These are phyloP conservation scores for Calephelis virginiensis DNA, from an alignment of 1,140 invertebrate genomes.

Conservation along the genomic window DNA sequence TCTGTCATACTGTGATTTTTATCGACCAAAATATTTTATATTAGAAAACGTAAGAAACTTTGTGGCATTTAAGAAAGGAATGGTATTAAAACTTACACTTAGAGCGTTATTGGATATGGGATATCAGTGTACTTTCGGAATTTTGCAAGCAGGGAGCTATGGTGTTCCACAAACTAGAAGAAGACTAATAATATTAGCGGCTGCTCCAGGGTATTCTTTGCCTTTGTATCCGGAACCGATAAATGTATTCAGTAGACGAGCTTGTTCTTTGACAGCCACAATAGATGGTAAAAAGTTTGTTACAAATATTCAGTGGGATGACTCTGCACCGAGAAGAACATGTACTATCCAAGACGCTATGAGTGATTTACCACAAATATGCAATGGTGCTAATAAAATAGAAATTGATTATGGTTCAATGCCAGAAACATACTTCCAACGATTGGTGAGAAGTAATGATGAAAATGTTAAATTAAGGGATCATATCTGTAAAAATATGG, in stretches of 20 bases:
- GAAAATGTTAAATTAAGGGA: conserved; percentile 82
- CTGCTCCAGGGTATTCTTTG: conserved; percentile 89
- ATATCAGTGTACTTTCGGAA: conserved; percentile 92
- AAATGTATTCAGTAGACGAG: conserved; percentile 87
- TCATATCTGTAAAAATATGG: conserved; percentile 93
- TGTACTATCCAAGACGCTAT: conserved; percentile 90
- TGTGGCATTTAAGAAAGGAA: conserved; percentile 87
- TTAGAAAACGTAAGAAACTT: conserved; percentile 95
- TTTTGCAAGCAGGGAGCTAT: conserved; percentile 92
- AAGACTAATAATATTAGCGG: conserved; percentile 89
- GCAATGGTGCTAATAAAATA: conserved; percentile 84
- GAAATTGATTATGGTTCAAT: conserved; percentile 88
- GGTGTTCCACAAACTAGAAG: conserved; percentile 91
- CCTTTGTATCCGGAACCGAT: conserved; percentile 90
- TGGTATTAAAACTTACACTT: conserved; percentile 91
- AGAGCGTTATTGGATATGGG: conserved; percentile 90
- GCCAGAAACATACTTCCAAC: conserved; percentile 88
- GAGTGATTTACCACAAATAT: conserved; percentile 89
- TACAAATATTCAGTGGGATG: conserved; percentile 69
- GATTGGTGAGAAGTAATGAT: conserved; percentile 82
- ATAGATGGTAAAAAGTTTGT: conserved; percentile 85
- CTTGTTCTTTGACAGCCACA: conserved; percentile 84
- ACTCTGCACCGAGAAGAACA: conserved; percentile 85
- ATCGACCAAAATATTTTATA: conserved; percentile 90
- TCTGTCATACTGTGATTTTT: conserved; percentile 92